phyloP scores from a whole-genome alignment of 2,797 vertebrate species.

The Ptychadena robeensis region DNA sequence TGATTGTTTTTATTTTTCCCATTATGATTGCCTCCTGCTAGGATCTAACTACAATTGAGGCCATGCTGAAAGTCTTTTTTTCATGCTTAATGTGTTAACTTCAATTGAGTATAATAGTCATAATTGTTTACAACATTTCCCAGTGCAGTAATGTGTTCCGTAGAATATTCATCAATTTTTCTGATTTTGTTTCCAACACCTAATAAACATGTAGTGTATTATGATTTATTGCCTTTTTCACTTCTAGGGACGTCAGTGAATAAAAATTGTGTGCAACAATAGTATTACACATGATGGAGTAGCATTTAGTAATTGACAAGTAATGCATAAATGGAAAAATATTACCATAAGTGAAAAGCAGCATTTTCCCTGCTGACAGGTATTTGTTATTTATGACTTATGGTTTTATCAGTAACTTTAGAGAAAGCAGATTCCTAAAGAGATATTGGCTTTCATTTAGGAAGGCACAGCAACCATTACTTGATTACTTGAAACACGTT shows the following conservation, averaged over 20 bases:
- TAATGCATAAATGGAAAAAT: neutral
- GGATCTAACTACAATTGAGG: constrained; percentile 15
- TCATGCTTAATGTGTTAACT: constrained; percentile 6
- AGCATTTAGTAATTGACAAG: neutral
- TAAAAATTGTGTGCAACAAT: neutral
- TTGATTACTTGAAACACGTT: too few species aligned
- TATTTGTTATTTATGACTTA: neutral
- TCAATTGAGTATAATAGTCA: constrained; percentile 29
- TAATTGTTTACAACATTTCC: constrained; percentile 34
- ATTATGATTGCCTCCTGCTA: neutral
- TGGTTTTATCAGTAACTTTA: neutral
- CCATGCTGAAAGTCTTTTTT: neutral
- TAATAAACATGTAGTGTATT: neutral
- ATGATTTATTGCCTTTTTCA: neutral
- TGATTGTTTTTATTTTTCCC: neutral
- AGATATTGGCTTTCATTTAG: neutral
- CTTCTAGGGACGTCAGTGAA: neutral
- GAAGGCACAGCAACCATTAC: neutral
- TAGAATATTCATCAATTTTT: neutral
- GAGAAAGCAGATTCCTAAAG: neutral
- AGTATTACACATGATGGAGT: neutral
- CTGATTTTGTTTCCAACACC: neutral
- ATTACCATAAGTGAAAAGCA: neutral
- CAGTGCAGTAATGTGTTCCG: neutral
- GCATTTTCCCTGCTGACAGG: neutral